These are phyloP conservation scores for Dichetophora obliterata DNA, from an alignment of 2,888 invertebrate species.

Conservation along the genomic window DNA sequence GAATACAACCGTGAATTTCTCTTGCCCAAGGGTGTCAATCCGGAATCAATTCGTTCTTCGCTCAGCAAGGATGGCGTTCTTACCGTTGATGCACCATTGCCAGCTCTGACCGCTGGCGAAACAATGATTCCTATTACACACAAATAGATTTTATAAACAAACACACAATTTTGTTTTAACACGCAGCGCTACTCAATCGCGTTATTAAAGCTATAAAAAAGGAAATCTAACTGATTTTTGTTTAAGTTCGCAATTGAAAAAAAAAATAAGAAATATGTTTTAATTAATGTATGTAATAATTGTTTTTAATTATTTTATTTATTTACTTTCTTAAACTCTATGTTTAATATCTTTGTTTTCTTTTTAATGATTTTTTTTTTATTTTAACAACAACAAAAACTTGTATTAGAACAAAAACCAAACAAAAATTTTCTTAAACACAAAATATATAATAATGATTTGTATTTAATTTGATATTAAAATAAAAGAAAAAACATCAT, in stretches of 20 bases:
- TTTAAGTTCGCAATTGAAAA: slow-evolving; percentile 16
- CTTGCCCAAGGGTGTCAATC: slow-evolving; percentile 96
- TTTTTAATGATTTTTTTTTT: not conserved
- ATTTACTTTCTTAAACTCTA: slow-evolving; percentile 3
- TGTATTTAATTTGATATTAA: slow-evolving; percentile 44
- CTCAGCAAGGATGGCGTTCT: slow-evolving; percentile 96
- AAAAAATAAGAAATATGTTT: slow-evolving; percentile 3
- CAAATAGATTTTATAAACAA: slow-evolving; percentile 55
- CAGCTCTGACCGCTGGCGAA: slow-evolving; percentile 74
- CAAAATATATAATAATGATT: slow-evolving; percentile 35
- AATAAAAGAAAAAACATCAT: not conserved
- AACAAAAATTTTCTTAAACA: slow-evolving; percentile 31
- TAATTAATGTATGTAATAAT: slow-evolving; percentile 6
- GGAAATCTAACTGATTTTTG: slow-evolving; percentile 5
- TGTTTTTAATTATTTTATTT: slow-evolving; percentile 14
- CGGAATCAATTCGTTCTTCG: slow-evolving; percentile 95
- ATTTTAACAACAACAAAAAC: slow-evolving; percentile 9
- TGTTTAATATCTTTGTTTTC: not conserved
- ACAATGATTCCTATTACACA: slow-evolving; percentile 70
- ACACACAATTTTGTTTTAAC: slow-evolving; percentile 28
- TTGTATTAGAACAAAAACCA: slow-evolving; percentile 35
- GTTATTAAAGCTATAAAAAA: not conserved
- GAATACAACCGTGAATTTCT: slow-evolving; percentile 98
- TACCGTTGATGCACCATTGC: slow-evolving; percentile 96
- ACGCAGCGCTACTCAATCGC: not conserved